Conservation (phyloP, 1,140 invertebrate genomes). For the Caenorhabditis latens region DNA sequence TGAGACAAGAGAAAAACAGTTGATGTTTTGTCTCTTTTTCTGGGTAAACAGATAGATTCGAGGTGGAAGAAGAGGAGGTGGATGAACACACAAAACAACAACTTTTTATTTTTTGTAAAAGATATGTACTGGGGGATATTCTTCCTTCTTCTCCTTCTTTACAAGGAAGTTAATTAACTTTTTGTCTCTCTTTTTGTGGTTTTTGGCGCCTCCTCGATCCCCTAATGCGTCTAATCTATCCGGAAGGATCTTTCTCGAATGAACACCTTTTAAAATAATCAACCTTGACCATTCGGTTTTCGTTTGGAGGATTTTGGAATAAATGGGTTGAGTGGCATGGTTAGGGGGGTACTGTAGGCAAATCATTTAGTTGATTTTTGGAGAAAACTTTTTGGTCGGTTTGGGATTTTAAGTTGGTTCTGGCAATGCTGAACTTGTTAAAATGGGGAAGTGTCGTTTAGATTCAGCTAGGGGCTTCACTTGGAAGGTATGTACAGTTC, state of each 20-base stretch:
- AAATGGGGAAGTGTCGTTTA: too few species aligned
- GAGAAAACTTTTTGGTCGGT: too few species aligned
- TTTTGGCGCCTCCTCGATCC: too few species aligned
- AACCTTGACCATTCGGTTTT: conserved; percentile 12
- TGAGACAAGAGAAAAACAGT: background rate
- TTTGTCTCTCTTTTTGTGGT: too few species aligned
- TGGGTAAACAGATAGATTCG: too few species aligned
- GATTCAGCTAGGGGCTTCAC: too few species aligned
- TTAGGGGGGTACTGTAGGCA: background rate
- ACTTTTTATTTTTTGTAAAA: background rate
- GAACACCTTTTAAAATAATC: conserved; percentile 6
- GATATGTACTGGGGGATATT: too few species aligned
- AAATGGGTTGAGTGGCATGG: background rate
- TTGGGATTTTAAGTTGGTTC: too few species aligned
- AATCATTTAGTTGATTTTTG: too few species aligned
- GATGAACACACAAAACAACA: background rate
- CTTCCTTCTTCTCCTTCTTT: background rate
- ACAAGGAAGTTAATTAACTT: background rate
- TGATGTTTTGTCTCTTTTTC: too few species aligned
- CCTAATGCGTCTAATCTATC: background rate
- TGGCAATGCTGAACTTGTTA: too few species aligned
- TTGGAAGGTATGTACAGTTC: too few species aligned
- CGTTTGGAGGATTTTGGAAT: background rate
- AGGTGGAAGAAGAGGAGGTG: background rate
- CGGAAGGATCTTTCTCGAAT: background rate